phyloP scores from a whole-genome alignment of 2,888 invertebrate species.

The Bimastos eiseni region DNA sequence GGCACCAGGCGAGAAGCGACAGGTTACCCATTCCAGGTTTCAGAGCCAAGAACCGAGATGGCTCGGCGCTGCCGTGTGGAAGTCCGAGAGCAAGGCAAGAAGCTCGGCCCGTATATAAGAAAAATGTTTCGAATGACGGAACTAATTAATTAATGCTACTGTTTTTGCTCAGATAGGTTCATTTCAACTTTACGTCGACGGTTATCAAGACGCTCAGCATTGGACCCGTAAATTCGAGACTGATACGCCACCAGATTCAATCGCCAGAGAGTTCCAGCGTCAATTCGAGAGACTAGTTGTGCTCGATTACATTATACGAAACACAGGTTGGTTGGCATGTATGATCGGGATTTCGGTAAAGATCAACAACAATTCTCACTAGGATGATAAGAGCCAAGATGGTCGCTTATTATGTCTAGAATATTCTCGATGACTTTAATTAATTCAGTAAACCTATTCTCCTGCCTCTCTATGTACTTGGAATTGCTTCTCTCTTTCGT shows the following conservation, averaged over 20 bases:
- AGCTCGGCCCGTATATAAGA: no score
- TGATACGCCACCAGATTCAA: slow-evolving; percentile 78
- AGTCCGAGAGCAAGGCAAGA: no score
- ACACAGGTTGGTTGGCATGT: slow-evolving; percentile 70
- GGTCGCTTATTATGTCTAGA: neutral
- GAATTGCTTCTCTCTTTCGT: no score
- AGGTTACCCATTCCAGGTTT: no score
- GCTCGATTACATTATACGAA: slow-evolving; percentile 96
- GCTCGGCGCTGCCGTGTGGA: no score
- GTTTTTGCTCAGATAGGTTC: slow-evolving; percentile 77
- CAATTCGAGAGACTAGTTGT: slow-evolving; percentile 96
- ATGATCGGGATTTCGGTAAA: neutral
- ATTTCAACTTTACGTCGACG: slow-evolving; percentile 88
- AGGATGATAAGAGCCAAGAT: neutral
- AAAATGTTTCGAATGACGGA: no score
- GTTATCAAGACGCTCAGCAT: slow-evolving; percentile 94
- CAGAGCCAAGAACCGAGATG: no score
- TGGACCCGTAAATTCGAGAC: slow-evolving; percentile 92
- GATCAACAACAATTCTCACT: neutral
- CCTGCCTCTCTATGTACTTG: no score
- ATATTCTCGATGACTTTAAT: no score
- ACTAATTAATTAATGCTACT: neutral
- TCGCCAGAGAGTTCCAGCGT: slow-evolving; percentile 81
- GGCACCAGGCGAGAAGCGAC: no score
- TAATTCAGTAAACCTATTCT: no score